phyloP scores from a whole-genome alignment of 1,140 invertebrate species.

The Ceratina calcarata region DNA sequence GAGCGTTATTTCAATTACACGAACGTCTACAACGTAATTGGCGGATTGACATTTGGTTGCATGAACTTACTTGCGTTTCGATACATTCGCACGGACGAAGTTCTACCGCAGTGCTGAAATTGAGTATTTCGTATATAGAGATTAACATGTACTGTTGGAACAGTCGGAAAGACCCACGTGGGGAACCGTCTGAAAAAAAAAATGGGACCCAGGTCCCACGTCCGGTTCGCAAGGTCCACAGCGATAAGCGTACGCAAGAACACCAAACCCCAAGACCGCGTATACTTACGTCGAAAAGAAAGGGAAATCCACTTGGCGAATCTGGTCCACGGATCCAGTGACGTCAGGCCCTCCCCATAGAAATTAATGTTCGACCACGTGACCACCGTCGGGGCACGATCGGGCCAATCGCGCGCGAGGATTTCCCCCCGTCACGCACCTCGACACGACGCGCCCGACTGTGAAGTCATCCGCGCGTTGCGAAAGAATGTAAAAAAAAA shows the following conservation, averaged over 20 bases:
- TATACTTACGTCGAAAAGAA: slow-evolving; percentile 44
- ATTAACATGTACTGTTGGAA: neutral
- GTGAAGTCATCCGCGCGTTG: slow-evolving; percentile 57
- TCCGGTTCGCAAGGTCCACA: slow-evolving; percentile 50
- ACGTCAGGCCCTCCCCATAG: slow-evolving; percentile 62
- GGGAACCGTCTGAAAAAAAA: slow-evolving; percentile 42
- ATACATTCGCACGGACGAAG: no score
- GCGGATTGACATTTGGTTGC: no score
- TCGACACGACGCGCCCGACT: slow-evolving; percentile 42
- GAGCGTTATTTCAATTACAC: no score
- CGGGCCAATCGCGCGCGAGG: slow-evolving; percentile 55
- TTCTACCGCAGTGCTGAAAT: no score
- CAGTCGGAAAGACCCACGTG: slow-evolving; percentile 5
- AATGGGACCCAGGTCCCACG: slow-evolving; percentile 25
- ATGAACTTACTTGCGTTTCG: no score
- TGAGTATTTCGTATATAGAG: no score
- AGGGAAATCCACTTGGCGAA: slow-evolving; percentile 53
- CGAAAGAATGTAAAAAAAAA: slow-evolving; percentile 60
- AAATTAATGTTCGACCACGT: slow-evolving; percentile 59
- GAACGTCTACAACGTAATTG: no score
- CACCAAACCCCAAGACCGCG: slow-evolving; percentile 32
- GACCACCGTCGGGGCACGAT: slow-evolving; percentile 46
- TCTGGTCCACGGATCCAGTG: slow-evolving; percentile 56
- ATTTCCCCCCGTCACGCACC: slow-evolving; percentile 50
- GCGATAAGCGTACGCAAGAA: slow-evolving; percentile 46